Base-by-base conservation (phyloP, 2,888 invertebrate genomes). In the Ichneumon xanthorius region DNA sequence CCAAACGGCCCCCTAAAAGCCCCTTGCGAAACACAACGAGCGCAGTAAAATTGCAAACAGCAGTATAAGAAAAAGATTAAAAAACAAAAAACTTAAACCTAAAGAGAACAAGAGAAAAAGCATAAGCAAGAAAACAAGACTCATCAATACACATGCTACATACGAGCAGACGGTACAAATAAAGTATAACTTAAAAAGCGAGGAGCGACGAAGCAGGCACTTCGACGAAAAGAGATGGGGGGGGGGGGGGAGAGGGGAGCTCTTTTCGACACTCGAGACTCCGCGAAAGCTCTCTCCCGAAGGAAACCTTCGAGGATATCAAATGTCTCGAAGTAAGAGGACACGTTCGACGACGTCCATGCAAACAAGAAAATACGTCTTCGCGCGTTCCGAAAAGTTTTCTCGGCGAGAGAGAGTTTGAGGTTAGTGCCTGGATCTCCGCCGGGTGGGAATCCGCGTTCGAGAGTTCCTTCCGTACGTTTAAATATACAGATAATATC, bases 301-400 rank as follows among this genome's bases (percentile, higher is more conserved):
- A 14, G 45, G 33, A 45, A 70, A 30, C 82, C 82, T 87, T 88
- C 84, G 84, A 82, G 81, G 87, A 87, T 88, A 88, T 89, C 88
- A 81, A 79, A 72, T 89, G 78, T 85, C 86, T 53, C 30, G 78
- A 58, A 58, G 88, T 84, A 87, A 87, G 72, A 76, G 72, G 85
- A 88, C 73, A 86, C 87, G 72, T 53, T 4, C 61, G 33, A 30
- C 76, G 79, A 80, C 84, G 78, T 82, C 83, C 72, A 75, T 68
- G 86, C 50, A 77, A 76, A 77, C 58, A 61, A 53, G 53, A 72
- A 53, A 53, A 53, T 53, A 53, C 61, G 14, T 11, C 14, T 22
- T 58, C 22, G 11, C 58, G 58, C 2, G 45, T 45, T 45, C 16
- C 45, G 45, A 45, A 45, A 45, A 45, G 45, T 45, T 45, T 45